A percentile compares a stretch with the other conserved stretches of the same genome.
Evolutionary conservation across 2,888 invertebrate genomes (phyloP).

Genomic region (Dasypogon diadema): DNA sequence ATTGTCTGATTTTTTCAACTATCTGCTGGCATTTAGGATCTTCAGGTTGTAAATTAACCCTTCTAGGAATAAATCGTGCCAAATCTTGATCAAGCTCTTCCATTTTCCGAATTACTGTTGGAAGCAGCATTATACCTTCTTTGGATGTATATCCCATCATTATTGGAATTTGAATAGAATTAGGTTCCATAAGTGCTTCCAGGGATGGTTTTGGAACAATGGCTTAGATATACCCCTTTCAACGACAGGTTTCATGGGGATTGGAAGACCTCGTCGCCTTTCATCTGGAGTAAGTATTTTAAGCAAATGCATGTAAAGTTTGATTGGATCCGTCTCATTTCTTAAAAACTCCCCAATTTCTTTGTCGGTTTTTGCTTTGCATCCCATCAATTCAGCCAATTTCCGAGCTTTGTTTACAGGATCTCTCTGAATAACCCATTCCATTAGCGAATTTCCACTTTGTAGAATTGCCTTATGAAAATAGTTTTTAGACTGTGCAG

Average conservation of each 20-base stretch:
- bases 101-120: conserved; percentile 61
- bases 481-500: conserved; percentile 62
- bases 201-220: conserved; percentile 66
- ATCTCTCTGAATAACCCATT: conserved; percentile 64
- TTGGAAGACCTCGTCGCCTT: conserved; percentile 61
- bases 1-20: conserved; percentile 61
- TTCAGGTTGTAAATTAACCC: conserved; percentile 59
- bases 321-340: conserved; percentile 57
- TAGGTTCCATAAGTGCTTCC: conserved; percentile 67
- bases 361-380: conserved; percentile 53
- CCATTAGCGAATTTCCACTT: conserved; percentile 65
- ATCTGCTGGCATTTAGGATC: conserved; percentile 58
- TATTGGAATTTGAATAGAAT: conserved; percentile 69
- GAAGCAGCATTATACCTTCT: conserved; percentile 69
- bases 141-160: conserved; percentile 72
- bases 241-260: conserved; percentile 63
- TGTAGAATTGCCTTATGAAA: conserved; percentile 67
- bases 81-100: conserved; percentile 61
- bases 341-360: conserved; percentile 56
- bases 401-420: conserved; percentile 59
- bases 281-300: conserved; percentile 62
- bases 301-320: conserved; percentile 60
- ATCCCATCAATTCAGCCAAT: conserved; percentile 62
- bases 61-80: conserved; percentile 63
- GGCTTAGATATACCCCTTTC: conserved; percentile 59